Evolutionary conservation across 1,140 invertebrate species (phyloP).

Genomic region (Zaprionus davidi): DNA sequence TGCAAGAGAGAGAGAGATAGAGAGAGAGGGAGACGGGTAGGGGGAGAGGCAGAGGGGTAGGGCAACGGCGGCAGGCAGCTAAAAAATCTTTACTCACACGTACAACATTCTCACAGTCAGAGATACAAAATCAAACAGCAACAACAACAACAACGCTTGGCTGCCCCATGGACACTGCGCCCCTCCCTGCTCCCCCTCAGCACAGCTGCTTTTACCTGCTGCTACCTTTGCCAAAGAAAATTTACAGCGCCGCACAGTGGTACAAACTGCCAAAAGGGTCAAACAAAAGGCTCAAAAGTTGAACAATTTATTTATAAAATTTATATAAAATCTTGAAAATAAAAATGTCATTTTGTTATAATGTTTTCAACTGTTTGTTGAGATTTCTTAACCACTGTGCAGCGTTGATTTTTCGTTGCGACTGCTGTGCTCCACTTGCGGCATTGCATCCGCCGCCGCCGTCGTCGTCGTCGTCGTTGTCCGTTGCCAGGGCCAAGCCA

Average conservation of each 20-base stretch:
- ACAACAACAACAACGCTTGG: slow-evolving; percentile 17
- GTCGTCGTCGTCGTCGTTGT: slow-evolving; percentile 18
- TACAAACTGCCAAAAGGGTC: neutral
- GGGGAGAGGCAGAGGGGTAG: neutral
- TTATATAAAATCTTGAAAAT: too few relatives aligned
- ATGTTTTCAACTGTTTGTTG: neutral
- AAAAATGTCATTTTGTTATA: neutral
- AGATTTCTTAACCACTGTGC: neutral
- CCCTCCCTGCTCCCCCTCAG: slow-evolving; percentile 3
- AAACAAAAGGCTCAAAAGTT: neutral
- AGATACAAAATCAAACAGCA: slow-evolving; percentile 44
- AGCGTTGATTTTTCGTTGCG: slow-evolving; percentile 53
- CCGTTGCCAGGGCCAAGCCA: slow-evolving; percentile 47
- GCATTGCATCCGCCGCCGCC: slow-evolving; percentile 60
- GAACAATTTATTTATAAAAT: neutral
- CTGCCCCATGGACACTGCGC: slow-evolving; percentile 21
- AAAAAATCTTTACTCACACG: slow-evolving; percentile 46
- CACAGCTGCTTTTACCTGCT: slow-evolving; percentile 12
- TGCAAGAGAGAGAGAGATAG: slow-evolving; percentile 24
- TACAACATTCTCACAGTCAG: slow-evolving; percentile 62
- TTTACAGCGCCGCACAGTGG: slow-evolving; percentile 56
- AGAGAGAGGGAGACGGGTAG: slow-evolving; percentile 29
- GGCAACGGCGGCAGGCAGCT: slow-evolving; percentile 27
- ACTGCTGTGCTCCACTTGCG: slow-evolving; percentile 63
- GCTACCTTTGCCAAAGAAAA: slow-evolving; percentile 61